These are phyloP conservation scores for Drosophila tsacasi DNA, from an alignment of 1,140 invertebrate species.

Conservation along the genomic window DNA sequence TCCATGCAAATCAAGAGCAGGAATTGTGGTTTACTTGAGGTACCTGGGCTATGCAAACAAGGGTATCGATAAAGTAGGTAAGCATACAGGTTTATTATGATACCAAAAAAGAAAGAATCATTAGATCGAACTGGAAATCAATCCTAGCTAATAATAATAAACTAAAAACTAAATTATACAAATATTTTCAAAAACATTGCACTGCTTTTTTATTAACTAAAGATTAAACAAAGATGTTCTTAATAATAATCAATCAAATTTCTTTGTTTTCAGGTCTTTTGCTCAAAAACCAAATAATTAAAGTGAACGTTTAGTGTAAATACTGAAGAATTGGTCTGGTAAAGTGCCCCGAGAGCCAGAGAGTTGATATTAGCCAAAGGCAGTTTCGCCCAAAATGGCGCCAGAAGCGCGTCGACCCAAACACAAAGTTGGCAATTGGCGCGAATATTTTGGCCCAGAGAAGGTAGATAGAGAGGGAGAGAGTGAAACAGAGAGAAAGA, in stretches of 20 bases:
- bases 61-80: background rate
- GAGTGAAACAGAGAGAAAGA: background rate
- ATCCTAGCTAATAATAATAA: background rate
- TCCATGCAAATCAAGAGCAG: background rate
- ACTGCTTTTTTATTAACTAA: too few species aligned
- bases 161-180: too few species aligned
- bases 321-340: background rate
- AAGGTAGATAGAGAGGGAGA: background rate
- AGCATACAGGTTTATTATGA: background rate
- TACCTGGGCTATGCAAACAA: background rate
- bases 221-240: too few species aligned
- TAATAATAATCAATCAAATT: too few species aligned
- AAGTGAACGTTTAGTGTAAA: background rate
- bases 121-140: background rate
- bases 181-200: too few species aligned
- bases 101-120: background rate
- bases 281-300: background rate
- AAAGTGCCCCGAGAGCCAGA: background rate
- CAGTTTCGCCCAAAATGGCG: slow-evolving; percentile 21
- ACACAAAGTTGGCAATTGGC: slow-evolving; percentile 45
- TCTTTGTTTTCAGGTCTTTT: too few species aligned
- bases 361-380: slow-evolving; percentile 5
- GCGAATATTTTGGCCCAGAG: slow-evolving; percentile 30
- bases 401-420: slow-evolving; percentile 30
- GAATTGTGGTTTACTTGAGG: background rate